Evolutionary conservation across 2,888 invertebrate species (phyloP), one percentile per base, ranked within the genome.

Genomic region (Polydesmus complanatus): DNA sequence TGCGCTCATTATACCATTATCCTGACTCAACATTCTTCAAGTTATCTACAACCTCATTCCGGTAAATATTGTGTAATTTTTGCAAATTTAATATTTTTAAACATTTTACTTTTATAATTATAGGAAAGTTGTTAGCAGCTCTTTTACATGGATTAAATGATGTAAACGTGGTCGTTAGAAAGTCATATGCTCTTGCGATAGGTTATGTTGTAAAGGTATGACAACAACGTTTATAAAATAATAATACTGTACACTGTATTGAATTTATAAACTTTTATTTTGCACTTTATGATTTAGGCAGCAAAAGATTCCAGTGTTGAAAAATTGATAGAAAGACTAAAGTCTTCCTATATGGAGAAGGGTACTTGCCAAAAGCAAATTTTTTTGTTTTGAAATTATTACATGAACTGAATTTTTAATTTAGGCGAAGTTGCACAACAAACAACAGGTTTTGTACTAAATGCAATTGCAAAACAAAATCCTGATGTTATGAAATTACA

Each of bases 121-220:
- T 27, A 79, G 81, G 80, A 50, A 84, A 83, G 75, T 70, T 84
- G 54, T 72, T 85, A 67, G 77, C 79, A 23, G 79, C 79, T 11
- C 74, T 90, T 59, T 78, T 90, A 49, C 82, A 83, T 66, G 90
- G 91, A 0, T 77, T 92, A 21, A 83, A 84, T 54, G 93, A 95
- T 73, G 81, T 90, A 62, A 93, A 92, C 71, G 77, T 83, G 0
- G 85, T 86, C 0, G 83, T 93, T 0, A 79, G 91, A 68, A 91
- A 88, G 75, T 85, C 86, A 65, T 89, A 85, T 72, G 87, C 92
- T 0, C 80, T 81, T 60, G 85, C 90, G 21, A 81, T 94, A 63
- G 94, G 94, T 0, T 85, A 91, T 70, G 78, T 94, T 3, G 84
- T 89, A 8, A 72, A 70, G 69, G 73, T 73, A 64, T 61, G 67